Percentiles rank a stretch among this genome's conserved stretches.
phyloP scores from a whole-genome alignment of 2,113 vertebrate genomes.

The Empidonax traillii region DNA sequence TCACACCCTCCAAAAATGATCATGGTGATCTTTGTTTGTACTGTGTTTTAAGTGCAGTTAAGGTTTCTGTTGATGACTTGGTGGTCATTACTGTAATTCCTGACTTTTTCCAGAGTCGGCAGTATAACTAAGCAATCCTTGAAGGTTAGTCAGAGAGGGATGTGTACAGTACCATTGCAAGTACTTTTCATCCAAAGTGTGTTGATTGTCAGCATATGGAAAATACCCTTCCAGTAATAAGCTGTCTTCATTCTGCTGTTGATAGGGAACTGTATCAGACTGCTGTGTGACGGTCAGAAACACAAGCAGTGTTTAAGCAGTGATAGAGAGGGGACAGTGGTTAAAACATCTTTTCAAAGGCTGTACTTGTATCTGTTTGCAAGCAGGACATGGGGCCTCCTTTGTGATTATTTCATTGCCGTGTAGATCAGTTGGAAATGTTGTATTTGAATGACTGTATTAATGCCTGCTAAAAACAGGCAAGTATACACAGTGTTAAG shows the following conservation, averaged over 20 bases:
- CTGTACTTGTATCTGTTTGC: not conserved
- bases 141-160: not conserved
- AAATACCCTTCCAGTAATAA: not conserved
- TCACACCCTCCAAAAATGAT: not conserved
- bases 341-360: not conserved
- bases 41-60: not conserved
- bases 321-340: not conserved
- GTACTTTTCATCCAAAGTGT: not conserved
- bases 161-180: not conserved
- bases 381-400: not conserved
- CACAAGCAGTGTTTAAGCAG: fast-evolving
- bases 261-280: not conserved
- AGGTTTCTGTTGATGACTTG: not conserved
- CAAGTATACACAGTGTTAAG: not conserved
- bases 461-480: not conserved
- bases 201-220: not conserved
- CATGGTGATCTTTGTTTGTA: not conserved
- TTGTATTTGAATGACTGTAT: not conserved
- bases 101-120: not conserved
- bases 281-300: not conserved
- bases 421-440: not conserved
- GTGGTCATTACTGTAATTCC: not conserved
- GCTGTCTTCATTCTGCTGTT: not conserved
- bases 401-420: not conserved
- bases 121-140: not conserved